Evolutionary conservation across 1,140 invertebrate species (phyloP).

Genomic region (Drosophila cardini): DNA sequence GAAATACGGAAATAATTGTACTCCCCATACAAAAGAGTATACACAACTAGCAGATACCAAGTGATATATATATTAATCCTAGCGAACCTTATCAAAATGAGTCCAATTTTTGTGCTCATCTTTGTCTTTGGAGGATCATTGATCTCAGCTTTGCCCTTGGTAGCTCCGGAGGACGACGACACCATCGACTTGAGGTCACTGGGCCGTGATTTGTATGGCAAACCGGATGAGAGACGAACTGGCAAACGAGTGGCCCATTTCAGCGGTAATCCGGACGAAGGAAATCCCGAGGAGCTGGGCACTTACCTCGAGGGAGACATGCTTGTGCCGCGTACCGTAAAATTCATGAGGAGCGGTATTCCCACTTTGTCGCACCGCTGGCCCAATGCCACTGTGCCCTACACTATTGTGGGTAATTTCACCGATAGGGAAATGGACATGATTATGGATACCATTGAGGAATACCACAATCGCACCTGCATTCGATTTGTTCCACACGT

Average conservation of each 20-base stretch:
- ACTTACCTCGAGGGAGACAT: constrained; percentile 90
- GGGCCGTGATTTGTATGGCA: constrained; percentile 31
- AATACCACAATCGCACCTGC: constrained; percentile 89
- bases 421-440: constrained; percentile 59
- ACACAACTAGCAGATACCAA: background rate
- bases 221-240: constrained; percentile 73
- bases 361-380: constrained; percentile 86
- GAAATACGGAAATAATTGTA: constrained; percentile 16
- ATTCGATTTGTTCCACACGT: constrained; percentile 88
- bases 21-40: background rate
- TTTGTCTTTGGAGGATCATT: constrained; percentile 69
- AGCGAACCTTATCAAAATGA: constrained; percentile 81
- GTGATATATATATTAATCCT: no score
- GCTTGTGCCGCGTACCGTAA: constrained; percentile 85
- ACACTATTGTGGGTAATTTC: constrained; percentile 87
- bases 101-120: constrained; percentile 85
- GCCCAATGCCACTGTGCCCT: constrained; percentile 89
- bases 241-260: constrained; percentile 85
- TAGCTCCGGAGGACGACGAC: constrained; percentile 8
- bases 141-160: constrained; percentile 48
- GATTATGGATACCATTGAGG: constrained; percentile 87
- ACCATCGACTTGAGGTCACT: constrained; percentile 49
- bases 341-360: constrained; percentile 86
- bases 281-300: constrained; percentile 90
- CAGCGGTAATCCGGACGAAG: constrained; percentile 84